These are phyloP conservation scores for Pyrrhosoma nymphula DNA, from an alignment of 2,888 invertebrate species.

Conservation along the genomic window DNA sequence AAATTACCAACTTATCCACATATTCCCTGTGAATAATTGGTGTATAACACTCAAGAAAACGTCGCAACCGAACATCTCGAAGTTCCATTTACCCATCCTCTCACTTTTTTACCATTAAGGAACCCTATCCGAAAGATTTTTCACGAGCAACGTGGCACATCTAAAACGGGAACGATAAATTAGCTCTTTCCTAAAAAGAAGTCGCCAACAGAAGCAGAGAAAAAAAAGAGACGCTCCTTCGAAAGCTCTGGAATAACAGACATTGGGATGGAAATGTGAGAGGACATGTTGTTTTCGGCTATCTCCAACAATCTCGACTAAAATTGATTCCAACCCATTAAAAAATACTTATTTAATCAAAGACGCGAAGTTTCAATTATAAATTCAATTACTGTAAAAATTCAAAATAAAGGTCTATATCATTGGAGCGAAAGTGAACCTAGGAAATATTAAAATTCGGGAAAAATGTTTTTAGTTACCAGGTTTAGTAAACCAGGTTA, in stretches of 20 bases:
- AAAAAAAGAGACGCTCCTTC: background rate
- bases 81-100: background rate
- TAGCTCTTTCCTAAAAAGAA: conserved; percentile 1
- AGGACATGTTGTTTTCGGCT: background rate
- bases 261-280: background rate
- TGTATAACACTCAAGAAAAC: background rate
- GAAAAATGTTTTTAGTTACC: too few species aligned
- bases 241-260: background rate
- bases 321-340: background rate
- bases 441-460: too few species aligned
- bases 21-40: background rate
- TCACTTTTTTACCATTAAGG: background rate
- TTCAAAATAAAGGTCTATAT: background rate
- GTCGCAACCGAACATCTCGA: background rate
- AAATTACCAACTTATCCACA: too few species aligned
- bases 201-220: background rate
- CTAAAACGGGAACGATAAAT: conserved; percentile 18
- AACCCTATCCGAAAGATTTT: background rate
- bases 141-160: background rate
- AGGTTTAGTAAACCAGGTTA: too few species aligned
- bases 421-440: background rate
- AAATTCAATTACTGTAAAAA: background rate
- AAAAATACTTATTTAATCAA: too few species aligned
- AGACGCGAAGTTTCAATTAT: background rate
- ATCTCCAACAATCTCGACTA: background rate